These are phyloP conservation scores for Diachasmimorpha longicaudata DNA, from an alignment of 1,140 invertebrate genomes.

Conservation along the genomic window DNA sequence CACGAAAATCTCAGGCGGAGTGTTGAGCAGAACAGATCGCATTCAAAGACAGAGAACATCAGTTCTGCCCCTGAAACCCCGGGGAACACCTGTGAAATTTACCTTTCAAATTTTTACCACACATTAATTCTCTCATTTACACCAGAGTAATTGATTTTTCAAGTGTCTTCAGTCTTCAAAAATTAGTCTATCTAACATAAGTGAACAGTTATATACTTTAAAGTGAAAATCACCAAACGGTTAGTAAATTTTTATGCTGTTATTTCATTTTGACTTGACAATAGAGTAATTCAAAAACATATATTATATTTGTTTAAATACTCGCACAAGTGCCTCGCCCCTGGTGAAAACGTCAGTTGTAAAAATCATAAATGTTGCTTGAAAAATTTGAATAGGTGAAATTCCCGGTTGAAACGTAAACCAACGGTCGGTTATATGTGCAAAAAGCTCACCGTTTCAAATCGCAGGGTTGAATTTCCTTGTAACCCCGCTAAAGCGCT, in stretches of 20 bases:
- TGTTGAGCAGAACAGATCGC: conserved; percentile 9
- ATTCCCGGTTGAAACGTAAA: background rate
- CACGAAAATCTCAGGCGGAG: conserved; percentile 12
- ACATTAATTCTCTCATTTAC: background rate
- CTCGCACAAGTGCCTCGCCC: background rate
- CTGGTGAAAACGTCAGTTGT: background rate
- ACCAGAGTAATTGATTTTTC: background rate
- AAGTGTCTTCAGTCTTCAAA: background rate
- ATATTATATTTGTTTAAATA: too few relatives aligned
- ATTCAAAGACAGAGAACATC: conserved; percentile 4
- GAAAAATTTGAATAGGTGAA: background rate
- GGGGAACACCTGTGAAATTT: background rate
- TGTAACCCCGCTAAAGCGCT: background rate
- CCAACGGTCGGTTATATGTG: background rate
- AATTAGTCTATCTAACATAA: background rate
- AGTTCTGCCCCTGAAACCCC: background rate
- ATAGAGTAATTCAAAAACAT: too few relatives aligned
- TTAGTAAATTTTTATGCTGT: background rate
- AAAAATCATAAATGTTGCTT: too few relatives aligned
- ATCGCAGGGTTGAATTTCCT: background rate
- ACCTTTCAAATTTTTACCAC: background rate
- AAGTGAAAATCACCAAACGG: background rate
- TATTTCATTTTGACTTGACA: too few relatives aligned
- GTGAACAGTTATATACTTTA: background rate
- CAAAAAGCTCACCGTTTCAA: background rate